A percentile compares a stretch with the other conserved stretches of the same genome.
Evolutionary conservation across 1,140 invertebrate species (phyloP).

Genomic region (Rhyacophila brunnea): DNA sequence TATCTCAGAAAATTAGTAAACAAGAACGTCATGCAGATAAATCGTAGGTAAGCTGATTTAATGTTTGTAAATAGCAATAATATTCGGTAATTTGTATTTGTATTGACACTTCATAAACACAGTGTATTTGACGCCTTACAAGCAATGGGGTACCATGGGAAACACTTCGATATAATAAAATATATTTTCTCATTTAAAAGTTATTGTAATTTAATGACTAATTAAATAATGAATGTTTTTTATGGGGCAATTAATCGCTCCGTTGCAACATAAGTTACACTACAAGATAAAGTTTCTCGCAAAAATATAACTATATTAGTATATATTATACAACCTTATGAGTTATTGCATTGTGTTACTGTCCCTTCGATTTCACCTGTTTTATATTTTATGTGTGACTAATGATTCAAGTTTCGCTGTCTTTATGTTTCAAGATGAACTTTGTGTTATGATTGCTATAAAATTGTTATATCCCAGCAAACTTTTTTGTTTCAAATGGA

Average conservation of each 20-base stretch:
- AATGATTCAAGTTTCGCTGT: not conserved
- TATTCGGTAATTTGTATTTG: no score
- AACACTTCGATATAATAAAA: slow-evolving; percentile 28
- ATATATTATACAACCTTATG: not conserved
- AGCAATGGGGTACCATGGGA: slow-evolving; percentile 15
- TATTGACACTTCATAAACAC: no score
- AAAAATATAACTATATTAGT: not conserved
- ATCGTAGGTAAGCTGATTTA: no score
- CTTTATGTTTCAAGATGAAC: not conserved
- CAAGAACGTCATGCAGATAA: no score
- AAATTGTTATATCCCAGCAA: no score
- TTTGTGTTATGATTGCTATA: not conserved
- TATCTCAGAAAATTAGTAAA: no score
- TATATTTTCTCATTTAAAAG: slow-evolving; percentile 31
- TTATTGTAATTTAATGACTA: slow-evolving; percentile 29
- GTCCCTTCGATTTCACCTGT: not conserved
- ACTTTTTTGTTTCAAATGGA: no score
- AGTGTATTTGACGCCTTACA: not conserved
- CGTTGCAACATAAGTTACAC: not conserved
- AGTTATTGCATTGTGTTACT: not conserved
- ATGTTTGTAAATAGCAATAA: no score
- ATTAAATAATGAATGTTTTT: slow-evolving; percentile 31
- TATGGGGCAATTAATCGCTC: slow-evolving; percentile 25
- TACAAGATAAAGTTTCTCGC: not conserved
- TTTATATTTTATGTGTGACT: not conserved